A percentile compares a stretch with the other conserved stretches of the same genome.
These are phyloP conservation scores for Anisognathus igniventris DNA, from an alignment of 2,797 vertebrate genomes.

Conservation along the genomic window DNA sequence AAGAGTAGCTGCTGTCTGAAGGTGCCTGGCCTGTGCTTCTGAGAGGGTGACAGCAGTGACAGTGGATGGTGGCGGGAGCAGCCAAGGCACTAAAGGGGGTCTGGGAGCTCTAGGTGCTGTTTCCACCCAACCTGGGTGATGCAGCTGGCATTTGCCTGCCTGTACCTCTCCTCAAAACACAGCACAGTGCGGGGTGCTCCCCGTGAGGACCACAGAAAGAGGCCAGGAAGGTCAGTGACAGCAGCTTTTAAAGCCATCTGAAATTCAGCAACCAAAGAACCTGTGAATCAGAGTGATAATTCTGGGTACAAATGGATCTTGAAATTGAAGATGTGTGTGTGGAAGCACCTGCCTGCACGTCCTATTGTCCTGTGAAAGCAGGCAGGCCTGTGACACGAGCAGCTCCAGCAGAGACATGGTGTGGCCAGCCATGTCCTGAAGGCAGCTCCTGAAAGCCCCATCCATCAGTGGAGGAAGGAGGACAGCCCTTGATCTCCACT, in stretches of 20 bases:
- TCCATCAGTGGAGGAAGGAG: background rate
- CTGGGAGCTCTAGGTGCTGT: background rate
- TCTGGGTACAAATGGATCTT: background rate
- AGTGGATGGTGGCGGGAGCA: background rate
- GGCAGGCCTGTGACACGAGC: background rate
- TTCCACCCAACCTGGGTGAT: background rate
- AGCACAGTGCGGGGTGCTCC: too few species aligned
- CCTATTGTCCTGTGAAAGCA: background rate
- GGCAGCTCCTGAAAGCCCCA: background rate
- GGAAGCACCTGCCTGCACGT: background rate
- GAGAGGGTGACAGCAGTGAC: background rate
- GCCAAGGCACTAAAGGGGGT: background rate
- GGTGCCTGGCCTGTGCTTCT: background rate
- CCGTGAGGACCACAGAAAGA: accelerated
- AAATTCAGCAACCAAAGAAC: background rate
- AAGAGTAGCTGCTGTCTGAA: background rate
- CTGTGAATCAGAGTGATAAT: background rate
- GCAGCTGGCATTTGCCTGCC: background rate
- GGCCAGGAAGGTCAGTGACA: background rate
- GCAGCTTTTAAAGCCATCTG: background rate
- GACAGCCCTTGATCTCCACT: background rate
- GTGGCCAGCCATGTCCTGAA: background rate
- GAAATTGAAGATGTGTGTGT: background rate
- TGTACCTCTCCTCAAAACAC: background rate
- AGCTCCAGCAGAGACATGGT: accelerated